These are phyloP conservation scores for Athalia rosae DNA, from an alignment of 2,888 invertebrate species.

Conservation along the genomic window DNA sequence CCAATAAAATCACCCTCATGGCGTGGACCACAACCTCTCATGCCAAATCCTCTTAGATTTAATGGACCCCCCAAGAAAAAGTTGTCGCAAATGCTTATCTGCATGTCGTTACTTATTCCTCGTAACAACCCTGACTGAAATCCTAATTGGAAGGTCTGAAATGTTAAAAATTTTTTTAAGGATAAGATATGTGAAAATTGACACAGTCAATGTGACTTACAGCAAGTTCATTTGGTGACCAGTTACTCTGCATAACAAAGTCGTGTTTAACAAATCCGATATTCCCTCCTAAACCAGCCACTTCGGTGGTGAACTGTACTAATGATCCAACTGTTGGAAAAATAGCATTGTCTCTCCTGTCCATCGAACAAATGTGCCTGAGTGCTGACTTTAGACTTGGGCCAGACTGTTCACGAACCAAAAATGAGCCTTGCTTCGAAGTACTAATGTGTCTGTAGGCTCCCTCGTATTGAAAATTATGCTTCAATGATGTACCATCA, in stretches of 20 bases:
- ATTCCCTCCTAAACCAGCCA: constrained; percentile 93
- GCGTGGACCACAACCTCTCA: constrained; percentile 91
- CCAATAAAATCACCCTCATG: constrained; percentile 85
- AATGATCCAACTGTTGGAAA: constrained; percentile 86
- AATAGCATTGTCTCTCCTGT: constrained; percentile 86
- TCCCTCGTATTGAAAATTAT: constrained; percentile 92
- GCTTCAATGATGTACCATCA: constrained; percentile 75
- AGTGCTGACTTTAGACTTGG: constrained; percentile 92
- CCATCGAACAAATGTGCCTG: constrained; percentile 86
- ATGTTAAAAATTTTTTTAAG: constrained; percentile 47
- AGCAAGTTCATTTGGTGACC: constrained; percentile 78
- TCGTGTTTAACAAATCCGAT: constrained; percentile 93
- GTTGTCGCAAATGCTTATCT: constrained; percentile 81
- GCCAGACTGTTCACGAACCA: constrained; percentile 91
- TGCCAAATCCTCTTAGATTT: constrained; percentile 90
- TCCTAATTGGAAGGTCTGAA: constrained; percentile 83
- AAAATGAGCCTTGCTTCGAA: constrained; percentile 85
- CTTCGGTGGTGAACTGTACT: constrained; percentile 85
- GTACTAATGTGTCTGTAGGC: constrained; percentile 87
- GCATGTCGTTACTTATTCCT: constrained; percentile 77
- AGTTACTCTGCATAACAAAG: constrained; percentile 82
- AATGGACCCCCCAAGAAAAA: constrained; percentile 94
- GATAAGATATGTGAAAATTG: background rate
- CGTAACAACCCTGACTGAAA: constrained; percentile 83
- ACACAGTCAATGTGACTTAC: constrained; percentile 71